These are phyloP conservation scores for Cerceris rybyensis DNA, from an alignment of 2,888 invertebrate genomes.

Conservation along the genomic window DNA sequence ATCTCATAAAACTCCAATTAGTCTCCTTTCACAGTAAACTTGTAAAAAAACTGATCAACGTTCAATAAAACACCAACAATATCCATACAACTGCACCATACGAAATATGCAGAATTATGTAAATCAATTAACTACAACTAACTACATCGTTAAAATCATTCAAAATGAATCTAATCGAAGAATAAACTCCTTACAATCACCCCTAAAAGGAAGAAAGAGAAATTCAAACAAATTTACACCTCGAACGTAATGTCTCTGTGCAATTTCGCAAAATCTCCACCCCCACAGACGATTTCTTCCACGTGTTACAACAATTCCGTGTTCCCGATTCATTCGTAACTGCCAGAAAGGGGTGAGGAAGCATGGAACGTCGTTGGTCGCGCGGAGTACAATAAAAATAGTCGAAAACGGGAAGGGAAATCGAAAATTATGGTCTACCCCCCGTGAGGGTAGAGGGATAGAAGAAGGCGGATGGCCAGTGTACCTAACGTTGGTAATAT, in stretches of 20 bases:
- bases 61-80: too few relatives aligned
- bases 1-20: too few relatives aligned
- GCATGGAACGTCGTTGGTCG: background rate
- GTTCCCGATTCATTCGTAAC: background rate
- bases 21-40: too few relatives aligned
- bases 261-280: background rate
- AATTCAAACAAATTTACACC: background rate
- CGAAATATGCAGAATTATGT: too few relatives aligned
- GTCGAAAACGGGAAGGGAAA: constrained; percentile 30
- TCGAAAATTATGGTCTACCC: constrained; percentile 44
- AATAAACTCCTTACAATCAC: too few relatives aligned
- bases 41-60: too few relatives aligned
- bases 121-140: too few relatives aligned
- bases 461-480: constrained; percentile 7
- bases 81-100: too few relatives aligned
- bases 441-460: constrained; percentile 8
- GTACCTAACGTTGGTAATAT: constrained; percentile 58
- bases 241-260: background rate
- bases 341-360: background rate
- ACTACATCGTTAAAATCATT: too few relatives aligned
- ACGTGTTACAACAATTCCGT: background rate
- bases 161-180: too few relatives aligned
- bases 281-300: background rate
- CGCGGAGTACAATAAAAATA: constrained; percentile 34
- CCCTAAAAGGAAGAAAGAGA: constrained; percentile 15